phyloP scores from a whole-genome alignment of 2,888 invertebrate species.

The Diadegma fenestrale region DNA sequence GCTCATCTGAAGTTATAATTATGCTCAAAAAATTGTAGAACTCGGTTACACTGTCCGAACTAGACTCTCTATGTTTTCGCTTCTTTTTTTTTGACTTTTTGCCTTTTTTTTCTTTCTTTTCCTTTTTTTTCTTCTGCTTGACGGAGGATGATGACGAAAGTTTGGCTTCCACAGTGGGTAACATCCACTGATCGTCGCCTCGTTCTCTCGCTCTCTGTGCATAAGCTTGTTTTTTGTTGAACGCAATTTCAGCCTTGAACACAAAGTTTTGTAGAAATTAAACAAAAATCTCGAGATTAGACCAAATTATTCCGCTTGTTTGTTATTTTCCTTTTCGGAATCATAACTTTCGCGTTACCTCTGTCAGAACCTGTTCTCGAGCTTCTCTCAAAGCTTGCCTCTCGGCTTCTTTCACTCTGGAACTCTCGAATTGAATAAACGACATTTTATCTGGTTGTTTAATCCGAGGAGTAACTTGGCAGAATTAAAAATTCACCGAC shows the following conservation, averaged over 20 bases:
- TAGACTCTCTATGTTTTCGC: conserved; percentile 65
- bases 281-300: too few relatives aligned
- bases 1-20: not conserved
- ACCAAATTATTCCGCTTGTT: not conserved
- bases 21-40: not conserved
- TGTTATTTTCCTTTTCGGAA: not conserved
- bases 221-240: conserved; percentile 67
- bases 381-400: conserved; percentile 74
- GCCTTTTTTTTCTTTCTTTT: conserved; percentile 71
- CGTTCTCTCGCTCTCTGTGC: conserved; percentile 73
- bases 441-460: conserved; percentile 68
- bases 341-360: conserved; percentile 65
- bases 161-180: conserved; percentile 82
- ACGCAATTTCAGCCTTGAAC: conserved; percentile 72
- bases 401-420: conserved; percentile 75
- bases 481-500: not conserved
- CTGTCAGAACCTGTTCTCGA: conserved; percentile 74
- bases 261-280: not conserved
- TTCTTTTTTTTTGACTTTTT: conserved; percentile 72
- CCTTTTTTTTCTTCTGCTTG: conserved; percentile 68
- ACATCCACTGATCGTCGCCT: conserved; percentile 84
- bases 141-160: conserved; percentile 32
- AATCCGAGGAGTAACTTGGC: not conserved
- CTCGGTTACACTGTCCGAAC: conserved; percentile 65
- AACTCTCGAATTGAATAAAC: conserved; percentile 77